Percentiles rank a stretch among this genome's conserved stretches.
These are phyloP conservation scores for Heliothis virescens DNA, from an alignment of 1,140 invertebrate species.

Conservation along the genomic window DNA sequence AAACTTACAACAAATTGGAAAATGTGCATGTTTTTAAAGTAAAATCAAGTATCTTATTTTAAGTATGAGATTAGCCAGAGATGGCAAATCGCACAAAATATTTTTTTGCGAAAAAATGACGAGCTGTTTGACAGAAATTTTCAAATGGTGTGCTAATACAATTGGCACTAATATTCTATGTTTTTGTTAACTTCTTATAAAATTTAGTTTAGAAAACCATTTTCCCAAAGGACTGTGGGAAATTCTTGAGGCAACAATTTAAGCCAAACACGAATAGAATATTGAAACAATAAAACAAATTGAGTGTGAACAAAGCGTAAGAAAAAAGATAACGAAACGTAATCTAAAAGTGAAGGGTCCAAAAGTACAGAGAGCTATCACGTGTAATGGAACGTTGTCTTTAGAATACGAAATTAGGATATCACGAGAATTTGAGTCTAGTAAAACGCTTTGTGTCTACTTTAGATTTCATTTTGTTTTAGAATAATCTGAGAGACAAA, in stretches of 20 bases:
- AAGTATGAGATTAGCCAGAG: no score
- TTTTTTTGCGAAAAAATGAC: no score
- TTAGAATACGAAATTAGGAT: not conserved
- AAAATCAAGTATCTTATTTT: no score
- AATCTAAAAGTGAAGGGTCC: not conserved
- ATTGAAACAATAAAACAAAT: slow-evolving; percentile 9
- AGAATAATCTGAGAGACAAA: not conserved
- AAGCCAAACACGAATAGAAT: slow-evolving; percentile 2
- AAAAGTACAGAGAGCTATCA: not conserved
- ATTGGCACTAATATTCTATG: no score
- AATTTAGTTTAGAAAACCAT: not conserved
- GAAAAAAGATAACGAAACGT: not conserved
- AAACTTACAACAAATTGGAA: no score
- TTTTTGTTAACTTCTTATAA: no score
- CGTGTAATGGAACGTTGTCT: not conserved
- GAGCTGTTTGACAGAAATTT: no score
- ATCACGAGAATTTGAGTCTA: not conserved
- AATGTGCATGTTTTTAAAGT: no score
- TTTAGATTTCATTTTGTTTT: not conserved
- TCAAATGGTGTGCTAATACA: no score
- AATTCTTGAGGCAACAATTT: not conserved
- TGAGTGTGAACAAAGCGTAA: slow-evolving; percentile 22
- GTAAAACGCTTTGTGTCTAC: not conserved
- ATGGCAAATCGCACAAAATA: no score
- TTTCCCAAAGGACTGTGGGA: not conserved